phyloP scores from a whole-genome alignment of 2,797 vertebrate genomes.

The Acridotheres tristis region DNA sequence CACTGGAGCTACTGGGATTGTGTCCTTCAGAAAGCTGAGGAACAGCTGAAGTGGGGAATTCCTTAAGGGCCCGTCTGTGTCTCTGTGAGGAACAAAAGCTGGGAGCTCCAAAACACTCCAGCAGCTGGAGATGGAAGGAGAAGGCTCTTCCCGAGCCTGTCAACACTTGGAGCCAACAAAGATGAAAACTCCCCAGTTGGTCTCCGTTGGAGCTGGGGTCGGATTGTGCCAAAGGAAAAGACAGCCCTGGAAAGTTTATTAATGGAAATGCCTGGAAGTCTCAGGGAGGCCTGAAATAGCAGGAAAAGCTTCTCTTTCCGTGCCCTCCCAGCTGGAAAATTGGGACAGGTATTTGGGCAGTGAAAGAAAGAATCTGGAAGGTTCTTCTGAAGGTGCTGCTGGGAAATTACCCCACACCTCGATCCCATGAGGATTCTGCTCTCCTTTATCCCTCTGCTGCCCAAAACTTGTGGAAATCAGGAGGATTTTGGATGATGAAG shows the following conservation, averaged over 20 bases:
- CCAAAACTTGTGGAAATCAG: not conserved
- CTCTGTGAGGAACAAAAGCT: fast-evolving
- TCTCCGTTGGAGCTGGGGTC: not conserved
- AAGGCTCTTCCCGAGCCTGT: constrained; percentile 12
- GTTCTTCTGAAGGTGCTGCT: not conserved
- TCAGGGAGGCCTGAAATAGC: not conserved
- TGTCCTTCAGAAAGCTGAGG: not conserved
- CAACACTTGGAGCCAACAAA: not conserved
- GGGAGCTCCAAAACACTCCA: not conserved
- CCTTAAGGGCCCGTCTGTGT: not conserved
- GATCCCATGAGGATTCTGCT: not conserved
- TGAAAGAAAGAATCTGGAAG: not conserved
- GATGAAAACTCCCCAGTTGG: not conserved
- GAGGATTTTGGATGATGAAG: not conserved
- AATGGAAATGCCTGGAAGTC: not conserved
- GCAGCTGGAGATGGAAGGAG: not conserved
- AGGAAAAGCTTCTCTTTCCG: not conserved
- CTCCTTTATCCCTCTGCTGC: not conserved
- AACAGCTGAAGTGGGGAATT: not conserved
- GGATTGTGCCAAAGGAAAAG: not conserved
- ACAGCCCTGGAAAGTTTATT: not conserved
- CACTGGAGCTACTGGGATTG: not conserved
- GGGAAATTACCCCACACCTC: not conserved
- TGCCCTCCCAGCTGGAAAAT: not conserved
- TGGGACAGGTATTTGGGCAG: not conserved